Evolutionary conservation across 2,888 invertebrate genomes (phyloP).

Genomic region (Lasioglossum pauxillum): DNA sequence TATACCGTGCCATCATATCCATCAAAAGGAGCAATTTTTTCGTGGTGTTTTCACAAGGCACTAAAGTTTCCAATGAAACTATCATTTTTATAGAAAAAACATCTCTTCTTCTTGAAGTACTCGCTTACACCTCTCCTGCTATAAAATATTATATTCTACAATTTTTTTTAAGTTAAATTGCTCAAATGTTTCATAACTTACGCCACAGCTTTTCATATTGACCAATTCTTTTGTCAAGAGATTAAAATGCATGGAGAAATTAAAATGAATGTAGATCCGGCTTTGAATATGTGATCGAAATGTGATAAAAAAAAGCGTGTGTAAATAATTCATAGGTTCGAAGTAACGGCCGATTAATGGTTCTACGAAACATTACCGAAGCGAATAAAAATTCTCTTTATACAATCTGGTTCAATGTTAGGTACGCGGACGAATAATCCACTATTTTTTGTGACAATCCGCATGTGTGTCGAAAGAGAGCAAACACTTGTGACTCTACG

Average conservation of each 20-base stretch:
- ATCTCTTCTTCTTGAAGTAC: background rate
- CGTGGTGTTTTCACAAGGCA: background rate
- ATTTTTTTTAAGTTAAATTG: background rate
- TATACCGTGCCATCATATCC: background rate
- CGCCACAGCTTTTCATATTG: background rate
- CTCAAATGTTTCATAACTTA: background rate
- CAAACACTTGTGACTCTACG: background rate
- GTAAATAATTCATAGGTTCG: background rate
- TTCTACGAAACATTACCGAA: background rate
- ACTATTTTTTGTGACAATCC: background rate
- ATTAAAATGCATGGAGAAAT: background rate
- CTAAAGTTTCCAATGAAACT: background rate
- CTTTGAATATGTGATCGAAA: background rate
- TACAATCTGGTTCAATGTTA: background rate
- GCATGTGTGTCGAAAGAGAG: background rate
- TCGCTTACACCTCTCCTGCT: background rate
- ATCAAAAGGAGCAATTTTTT: background rate
- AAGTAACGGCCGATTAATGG: background rate
- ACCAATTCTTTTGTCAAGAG: background rate
- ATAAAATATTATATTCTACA: background rate
- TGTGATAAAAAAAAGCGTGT: background rate
- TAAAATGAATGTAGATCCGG: background rate
- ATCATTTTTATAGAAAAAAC: background rate
- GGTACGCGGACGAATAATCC: background rate
- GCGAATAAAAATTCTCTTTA: background rate